phyloP scores from a whole-genome alignment of 2,113 vertebrate species.

The Chlorodrepanis virens region DNA sequence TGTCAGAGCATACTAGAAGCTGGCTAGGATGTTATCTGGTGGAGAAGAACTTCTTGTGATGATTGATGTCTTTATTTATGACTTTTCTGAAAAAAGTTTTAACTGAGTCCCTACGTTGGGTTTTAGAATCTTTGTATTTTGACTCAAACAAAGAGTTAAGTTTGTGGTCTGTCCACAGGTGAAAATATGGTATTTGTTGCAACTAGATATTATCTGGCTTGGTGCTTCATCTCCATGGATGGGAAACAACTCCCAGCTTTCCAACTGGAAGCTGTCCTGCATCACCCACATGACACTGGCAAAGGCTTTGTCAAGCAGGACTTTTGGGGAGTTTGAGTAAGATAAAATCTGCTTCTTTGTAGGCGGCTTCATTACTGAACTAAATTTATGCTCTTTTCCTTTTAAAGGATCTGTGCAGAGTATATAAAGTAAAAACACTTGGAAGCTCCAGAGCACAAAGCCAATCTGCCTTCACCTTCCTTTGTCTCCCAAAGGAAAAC shows the following conservation, averaged over 20 bases:
- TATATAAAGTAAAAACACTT: neutral
- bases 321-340: neutral
- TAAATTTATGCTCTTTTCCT: neutral
- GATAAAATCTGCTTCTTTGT: neutral
- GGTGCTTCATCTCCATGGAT: rapidly evolving
- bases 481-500: neutral
- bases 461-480: neutral
- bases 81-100: neutral
- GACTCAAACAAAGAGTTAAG: neutral
- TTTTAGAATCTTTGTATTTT: neutral
- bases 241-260: neutral
- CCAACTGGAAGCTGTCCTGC: rapidly evolving
- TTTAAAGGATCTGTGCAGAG: neutral
- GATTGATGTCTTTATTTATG: neutral
- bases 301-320: neutral
- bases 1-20: neutral
- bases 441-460: neutral
- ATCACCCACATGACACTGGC: rapidly evolving
- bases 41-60: neutral
- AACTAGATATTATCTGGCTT: neutral
- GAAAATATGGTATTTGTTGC: neutral
- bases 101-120: neutral
- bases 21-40: neutral
- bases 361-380: neutral
- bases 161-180: neutral